Evolutionary conservation across 1,140 invertebrate genomes (phyloP).

Genomic region (Drosophila nikananu): DNA sequence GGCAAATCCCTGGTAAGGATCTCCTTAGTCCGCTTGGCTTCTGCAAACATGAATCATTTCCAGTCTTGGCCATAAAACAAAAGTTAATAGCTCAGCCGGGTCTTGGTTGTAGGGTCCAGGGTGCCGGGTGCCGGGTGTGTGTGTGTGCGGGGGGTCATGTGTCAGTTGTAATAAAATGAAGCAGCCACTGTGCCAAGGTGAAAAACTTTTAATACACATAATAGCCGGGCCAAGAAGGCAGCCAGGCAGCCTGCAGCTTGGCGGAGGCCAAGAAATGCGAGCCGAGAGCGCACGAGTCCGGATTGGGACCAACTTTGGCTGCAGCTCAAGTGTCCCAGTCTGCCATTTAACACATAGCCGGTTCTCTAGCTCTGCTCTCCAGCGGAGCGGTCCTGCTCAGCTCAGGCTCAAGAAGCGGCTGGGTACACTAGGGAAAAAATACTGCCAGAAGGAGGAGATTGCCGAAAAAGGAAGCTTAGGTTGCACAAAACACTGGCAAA

Average conservation of each 20-base stretch:
- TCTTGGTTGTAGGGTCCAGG: not conserved
- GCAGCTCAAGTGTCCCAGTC: conserved; percentile 83
- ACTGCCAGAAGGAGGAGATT: not conserved
- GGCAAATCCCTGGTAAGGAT: conserved; percentile 51
- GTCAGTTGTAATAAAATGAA: conserved; percentile 79
- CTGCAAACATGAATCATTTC: conserved; percentile 70
- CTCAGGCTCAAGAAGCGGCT: conserved; percentile 7
- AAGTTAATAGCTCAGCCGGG: conserved; percentile 70
- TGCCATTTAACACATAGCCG: conserved; percentile 76
- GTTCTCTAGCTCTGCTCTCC: not conserved
- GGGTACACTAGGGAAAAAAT: conserved; percentile 6
- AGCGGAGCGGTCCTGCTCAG: not conserved
- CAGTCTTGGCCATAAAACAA: conserved; percentile 68
- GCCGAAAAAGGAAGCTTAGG: not conserved
- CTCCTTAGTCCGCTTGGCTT: conserved; percentile 35
- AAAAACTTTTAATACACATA: conserved; percentile 84
- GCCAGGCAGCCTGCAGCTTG: conserved; percentile 19
- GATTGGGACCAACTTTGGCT: conserved; percentile 67
- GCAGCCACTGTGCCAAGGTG: conserved; percentile 63
- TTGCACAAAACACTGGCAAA: not conserved
- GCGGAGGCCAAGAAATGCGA: conserved; percentile 71
- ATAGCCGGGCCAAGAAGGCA: conserved; percentile 66
- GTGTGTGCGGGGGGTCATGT: conserved; percentile 49
- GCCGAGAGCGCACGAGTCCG: conserved; percentile 18
- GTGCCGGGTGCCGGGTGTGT: not conserved